Evolutionary conservation across 2,113 vertebrate genomes (phyloP).

Genomic region (Prionailurus viverrinus): DNA sequence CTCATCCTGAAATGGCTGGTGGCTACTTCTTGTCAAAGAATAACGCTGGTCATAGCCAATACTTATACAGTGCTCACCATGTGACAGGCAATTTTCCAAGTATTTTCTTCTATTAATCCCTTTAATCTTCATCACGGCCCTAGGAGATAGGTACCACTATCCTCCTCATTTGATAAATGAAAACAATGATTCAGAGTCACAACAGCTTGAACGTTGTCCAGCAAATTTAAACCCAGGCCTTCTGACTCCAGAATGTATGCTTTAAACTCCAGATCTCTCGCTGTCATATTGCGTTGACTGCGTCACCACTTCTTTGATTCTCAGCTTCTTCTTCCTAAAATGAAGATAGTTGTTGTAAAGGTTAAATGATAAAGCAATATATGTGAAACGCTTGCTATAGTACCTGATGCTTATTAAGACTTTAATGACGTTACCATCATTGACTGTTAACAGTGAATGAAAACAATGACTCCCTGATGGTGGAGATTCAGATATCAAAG

Average conservation of each 20-base stretch:
- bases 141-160: background rate
- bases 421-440: slow-evolving; percentile 13
- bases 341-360: background rate
- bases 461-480: background rate
- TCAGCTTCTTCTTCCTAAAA: slow-evolving; percentile 51
- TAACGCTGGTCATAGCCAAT: background rate
- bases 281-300: background rate
- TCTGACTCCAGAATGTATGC: background rate
- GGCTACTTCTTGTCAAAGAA: background rate
- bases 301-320: background rate
- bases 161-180: background rate
- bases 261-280: background rate
- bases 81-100: background rate
- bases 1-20: background rate
- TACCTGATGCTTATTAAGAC: background rate
- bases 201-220: background rate
- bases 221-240: background rate
- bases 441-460: slow-evolving; percentile 18
- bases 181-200: background rate
- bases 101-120: background rate
- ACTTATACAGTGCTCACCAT: background rate
- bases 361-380: background rate
- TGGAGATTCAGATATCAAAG: slow-evolving; percentile 34
- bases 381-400: background rate
- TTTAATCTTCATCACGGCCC: background rate